Evolutionary conservation across 2,113 vertebrate genomes (phyloP).

Genomic region (Xenotilapia longispinis): DNA sequence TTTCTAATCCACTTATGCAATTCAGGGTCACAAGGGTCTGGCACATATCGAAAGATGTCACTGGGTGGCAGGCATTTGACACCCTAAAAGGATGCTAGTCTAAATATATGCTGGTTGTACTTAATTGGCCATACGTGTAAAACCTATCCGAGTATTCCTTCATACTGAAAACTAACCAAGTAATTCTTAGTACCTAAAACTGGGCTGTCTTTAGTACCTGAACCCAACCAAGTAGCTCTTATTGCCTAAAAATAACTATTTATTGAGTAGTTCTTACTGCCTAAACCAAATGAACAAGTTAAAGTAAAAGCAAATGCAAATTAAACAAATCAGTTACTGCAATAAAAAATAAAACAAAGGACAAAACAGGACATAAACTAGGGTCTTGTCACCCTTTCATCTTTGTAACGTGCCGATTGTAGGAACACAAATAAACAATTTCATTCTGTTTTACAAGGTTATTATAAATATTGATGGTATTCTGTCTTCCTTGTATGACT

Average conservation of each 20-base stretch:
- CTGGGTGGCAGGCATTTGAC: too few species aligned
- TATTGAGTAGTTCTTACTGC: neutral
- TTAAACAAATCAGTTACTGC: neutral
- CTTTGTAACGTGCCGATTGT: rapidly evolving
- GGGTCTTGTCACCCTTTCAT: neutral
- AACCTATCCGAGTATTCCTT: neutral
- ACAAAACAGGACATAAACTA: neutral
- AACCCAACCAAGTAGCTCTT: neutral
- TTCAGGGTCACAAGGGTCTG: neutral
- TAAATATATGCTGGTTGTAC: neutral
- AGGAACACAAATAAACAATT: neutral
- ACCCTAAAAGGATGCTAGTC: neutral
- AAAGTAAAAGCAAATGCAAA: neutral
- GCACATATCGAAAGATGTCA: neutral
- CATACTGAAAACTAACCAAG: neutral
- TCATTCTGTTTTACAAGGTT: neutral
- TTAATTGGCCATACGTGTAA: neutral
- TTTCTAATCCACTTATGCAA: neutral
- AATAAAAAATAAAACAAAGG: neutral
- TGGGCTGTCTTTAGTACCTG: neutral
- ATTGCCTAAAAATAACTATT: neutral
- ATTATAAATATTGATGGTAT: neutral
- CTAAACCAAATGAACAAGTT: neutral
- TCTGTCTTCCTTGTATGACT: neutral
- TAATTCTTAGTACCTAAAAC: neutral